Base-by-base conservation (phyloP, 2,888 invertebrate species). In the Lottia gigantea region DNA sequence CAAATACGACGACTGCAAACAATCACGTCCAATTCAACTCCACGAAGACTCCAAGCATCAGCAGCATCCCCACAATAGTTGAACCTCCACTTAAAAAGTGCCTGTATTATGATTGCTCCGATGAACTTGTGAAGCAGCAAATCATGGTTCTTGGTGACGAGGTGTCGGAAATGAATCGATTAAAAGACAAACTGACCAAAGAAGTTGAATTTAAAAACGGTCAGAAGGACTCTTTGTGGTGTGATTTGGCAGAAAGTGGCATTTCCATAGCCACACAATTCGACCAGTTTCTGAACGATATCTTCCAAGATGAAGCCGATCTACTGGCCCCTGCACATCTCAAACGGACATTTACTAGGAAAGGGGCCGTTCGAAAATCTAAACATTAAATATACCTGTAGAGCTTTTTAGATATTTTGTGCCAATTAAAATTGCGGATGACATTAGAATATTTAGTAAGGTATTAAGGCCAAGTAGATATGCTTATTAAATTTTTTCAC, bases 111-210 rank as follows among this genome's bases (percentile, higher is more conserved):
- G 23, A 55, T 19, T 55, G 55, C 14, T 55, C 55, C 11, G 55
- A 55, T 14, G 55, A 55, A 55, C 55, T 55, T 23, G 55, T 55
- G 2, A 55, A 55, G 19, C 55, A 55, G 23, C 55, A 55, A 55
- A 55, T 55, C 12, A 55, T 3, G 55, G 19, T 55, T 11, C 55
- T 55, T 14, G 55, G 55, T 23, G 55, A 55, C 23, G 55, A 55
- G 7, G 23, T 55, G 19, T 11, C 55, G 23, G 12, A 19, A 55
- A 55, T 55, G 55, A 23, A 19, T 14, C 23, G 19, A 14, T 23
- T 55, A 23, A 23, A 55, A 23, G 23, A 23, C 8, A 55, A 23
- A 19, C 55, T 55, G 55, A 23, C 11, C 19, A 3, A 55, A 55
- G 23, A 55, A 23, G 40, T 40, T 11, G 40, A 40, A 40, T 6